These are phyloP conservation scores for Rhodophaea formosa DNA, from an alignment of 2,888 invertebrate species.

Conservation along the genomic window DNA sequence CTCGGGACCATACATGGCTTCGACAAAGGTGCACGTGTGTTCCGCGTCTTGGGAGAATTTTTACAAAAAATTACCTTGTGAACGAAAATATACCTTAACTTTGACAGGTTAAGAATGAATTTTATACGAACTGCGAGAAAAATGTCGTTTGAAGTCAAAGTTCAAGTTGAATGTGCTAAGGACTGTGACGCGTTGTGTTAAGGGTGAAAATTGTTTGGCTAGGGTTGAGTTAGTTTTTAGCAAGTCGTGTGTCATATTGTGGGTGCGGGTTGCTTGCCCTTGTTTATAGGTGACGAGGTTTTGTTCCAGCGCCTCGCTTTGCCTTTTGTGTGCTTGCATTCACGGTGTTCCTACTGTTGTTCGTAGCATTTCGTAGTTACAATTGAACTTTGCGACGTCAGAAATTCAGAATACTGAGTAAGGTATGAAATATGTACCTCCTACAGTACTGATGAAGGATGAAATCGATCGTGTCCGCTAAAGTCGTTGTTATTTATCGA, in stretches of 20 bases:
- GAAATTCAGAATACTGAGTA: too few relatives aligned
- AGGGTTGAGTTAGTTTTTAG: conserved; percentile 40
- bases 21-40: conserved; percentile 62
- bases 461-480: too few relatives aligned
- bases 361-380: background rate
- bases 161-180: conserved; percentile 41
- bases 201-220: conserved; percentile 32
- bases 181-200: conserved; percentile 30
- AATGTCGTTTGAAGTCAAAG: conserved; percentile 46
- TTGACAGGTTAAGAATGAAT: background rate
- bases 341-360: conserved; percentile 11
- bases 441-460: too few relatives aligned
- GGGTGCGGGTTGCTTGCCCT: conserved; percentile 39
- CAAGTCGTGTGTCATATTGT: conserved; percentile 57
- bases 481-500: too few relatives aligned
- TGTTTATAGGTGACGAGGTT: conserved; percentile 61
- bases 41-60: conserved; percentile 42
- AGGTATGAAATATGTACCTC: too few relatives aligned
- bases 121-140: background rate
- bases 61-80: conserved; percentile 36
- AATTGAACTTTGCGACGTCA: background rate
- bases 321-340: conserved; percentile 18
- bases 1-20: conserved; percentile 38
- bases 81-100: background rate
- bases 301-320: conserved; percentile 30